Conservation (phyloP, 2,113 vertebrate species). For the Aegithalos caudatus region DNA sequence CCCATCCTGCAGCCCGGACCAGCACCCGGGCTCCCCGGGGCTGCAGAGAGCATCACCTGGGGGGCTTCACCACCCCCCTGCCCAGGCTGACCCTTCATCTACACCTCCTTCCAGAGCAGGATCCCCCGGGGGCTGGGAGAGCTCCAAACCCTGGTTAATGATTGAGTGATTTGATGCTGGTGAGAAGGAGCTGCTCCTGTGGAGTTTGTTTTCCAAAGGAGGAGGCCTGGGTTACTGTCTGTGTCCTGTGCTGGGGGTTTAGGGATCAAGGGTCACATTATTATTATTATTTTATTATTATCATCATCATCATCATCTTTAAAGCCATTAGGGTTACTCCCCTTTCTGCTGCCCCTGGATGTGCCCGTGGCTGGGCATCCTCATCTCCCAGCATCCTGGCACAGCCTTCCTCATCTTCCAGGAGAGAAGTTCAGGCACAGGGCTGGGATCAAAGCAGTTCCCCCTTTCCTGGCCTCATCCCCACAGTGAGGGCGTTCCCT, state of each 20-base stretch:
- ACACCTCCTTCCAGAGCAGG: background rate
- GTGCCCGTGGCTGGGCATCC: rapidly evolving
- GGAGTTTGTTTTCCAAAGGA: background rate
- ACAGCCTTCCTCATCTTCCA: background rate
- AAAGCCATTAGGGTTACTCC: background rate
- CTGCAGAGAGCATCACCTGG: background rate
- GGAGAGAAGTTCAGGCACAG: background rate
- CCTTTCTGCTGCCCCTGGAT: background rate
- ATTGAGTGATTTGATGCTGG: background rate
- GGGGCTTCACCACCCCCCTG: rapidly evolving
- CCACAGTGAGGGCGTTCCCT: rapidly evolving
- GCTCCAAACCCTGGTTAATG: background rate
- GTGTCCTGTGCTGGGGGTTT: background rate
- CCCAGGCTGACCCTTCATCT: background rate
- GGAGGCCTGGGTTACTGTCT: background rate
- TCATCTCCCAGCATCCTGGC: background rate
- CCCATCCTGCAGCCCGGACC: background rate
- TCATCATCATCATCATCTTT: background rate
- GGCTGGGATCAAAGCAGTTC: background rate
- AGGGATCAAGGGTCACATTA: rapidly evolving
- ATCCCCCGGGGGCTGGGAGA: background rate
- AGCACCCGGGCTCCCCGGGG: background rate
- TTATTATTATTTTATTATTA: background rate
- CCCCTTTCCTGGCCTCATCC: background rate
- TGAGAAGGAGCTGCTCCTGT: background rate